Evolutionary conservation across 2,113 vertebrate genomes (phyloP).

Genomic region (Dascyllus trimaculatus): DNA sequence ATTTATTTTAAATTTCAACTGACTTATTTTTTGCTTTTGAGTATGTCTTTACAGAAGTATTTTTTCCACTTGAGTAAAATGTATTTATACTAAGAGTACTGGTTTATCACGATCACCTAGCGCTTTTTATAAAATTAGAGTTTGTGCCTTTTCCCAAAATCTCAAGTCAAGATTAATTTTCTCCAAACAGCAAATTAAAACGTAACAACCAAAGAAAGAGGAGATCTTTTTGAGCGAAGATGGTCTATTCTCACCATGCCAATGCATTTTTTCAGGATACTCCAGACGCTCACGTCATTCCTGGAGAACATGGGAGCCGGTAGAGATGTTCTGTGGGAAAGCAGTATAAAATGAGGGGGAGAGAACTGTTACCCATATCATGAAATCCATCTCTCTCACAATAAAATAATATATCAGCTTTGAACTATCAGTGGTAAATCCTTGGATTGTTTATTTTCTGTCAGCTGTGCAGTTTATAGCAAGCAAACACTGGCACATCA

Average conservation of each 20-base stretch:
- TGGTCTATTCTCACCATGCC: slow-evolving; percentile 90
- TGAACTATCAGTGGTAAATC: background rate
- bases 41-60: no score
- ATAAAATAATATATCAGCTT: background rate
- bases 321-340: slow-evolving; percentile 87
- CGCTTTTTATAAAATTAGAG: no score
- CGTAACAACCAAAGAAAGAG: background rate
- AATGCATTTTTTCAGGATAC: slow-evolving; percentile 98
- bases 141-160: no score
- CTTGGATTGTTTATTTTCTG: background rate
- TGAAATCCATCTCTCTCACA: background rate
- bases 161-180: background rate
- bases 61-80: no score
- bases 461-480: background rate
- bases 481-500: background rate
- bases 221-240: background rate
- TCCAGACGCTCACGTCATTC: slow-evolving; percentile 98
- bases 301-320: slow-evolving; percentile 97
- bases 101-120: no score
- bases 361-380: background rate
- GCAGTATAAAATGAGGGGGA: background rate
- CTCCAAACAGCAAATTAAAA: background rate
- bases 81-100: no score
- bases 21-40: no score
- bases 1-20: no score